These are phyloP conservation scores for Daphoenositta chrysoptera DNA, from an alignment of 2,113 vertebrate genomes.

Conservation along the genomic window DNA sequence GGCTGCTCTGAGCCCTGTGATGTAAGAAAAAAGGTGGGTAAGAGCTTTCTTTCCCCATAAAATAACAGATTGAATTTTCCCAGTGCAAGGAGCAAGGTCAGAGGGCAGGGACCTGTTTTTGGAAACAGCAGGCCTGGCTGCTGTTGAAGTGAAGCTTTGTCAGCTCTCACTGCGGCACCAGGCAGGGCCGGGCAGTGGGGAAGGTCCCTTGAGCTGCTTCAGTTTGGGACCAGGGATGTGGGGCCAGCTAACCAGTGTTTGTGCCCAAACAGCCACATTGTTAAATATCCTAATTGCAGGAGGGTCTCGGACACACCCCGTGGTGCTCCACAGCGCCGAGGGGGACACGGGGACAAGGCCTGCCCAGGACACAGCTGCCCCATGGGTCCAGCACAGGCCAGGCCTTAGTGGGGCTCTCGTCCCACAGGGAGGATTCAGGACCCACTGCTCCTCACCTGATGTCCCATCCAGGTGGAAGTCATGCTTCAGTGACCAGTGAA, in stretches of 20 bases:
- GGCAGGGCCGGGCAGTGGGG: background rate
- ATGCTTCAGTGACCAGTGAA: background rate
- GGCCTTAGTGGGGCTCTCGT: accelerated
- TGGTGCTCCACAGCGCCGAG: background rate
- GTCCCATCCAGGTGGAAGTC: background rate
- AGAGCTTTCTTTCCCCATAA: background rate
- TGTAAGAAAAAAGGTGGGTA: background rate
- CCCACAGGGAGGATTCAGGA: background rate
- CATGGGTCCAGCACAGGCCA: accelerated
- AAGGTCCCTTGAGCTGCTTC: background rate
- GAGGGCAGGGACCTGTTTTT: background rate
- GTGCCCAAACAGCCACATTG: background rate
- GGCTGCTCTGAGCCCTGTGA: background rate
- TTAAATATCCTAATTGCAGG: background rate
- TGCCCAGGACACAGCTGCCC: background rate
- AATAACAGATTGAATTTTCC: background rate
- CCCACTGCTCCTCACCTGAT: background rate
- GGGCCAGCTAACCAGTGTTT: background rate
- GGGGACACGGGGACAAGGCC: background rate
- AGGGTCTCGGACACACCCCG: background rate
- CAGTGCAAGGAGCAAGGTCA: background rate
- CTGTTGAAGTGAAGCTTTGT: background rate
- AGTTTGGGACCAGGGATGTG: background rate
- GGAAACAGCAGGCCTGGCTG: background rate
- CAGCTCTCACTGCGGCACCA: background rate